These are phyloP conservation scores for Machaerirhynchus nigripectus DNA, from an alignment of 2,113 vertebrate genomes.

Conservation along the genomic window DNA sequence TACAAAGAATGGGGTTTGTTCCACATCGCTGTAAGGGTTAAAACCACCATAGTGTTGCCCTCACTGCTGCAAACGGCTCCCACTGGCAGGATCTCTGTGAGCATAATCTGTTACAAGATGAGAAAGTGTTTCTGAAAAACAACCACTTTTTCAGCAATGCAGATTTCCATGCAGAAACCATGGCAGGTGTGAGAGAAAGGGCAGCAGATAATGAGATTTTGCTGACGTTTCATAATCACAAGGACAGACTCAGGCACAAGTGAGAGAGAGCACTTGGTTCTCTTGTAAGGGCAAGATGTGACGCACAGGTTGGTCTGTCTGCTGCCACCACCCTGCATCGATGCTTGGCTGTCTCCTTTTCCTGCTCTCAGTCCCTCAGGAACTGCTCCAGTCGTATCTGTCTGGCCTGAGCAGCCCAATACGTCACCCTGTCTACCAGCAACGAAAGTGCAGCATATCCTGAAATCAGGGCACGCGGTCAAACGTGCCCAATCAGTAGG, in stretches of 20 bases:
- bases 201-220: neutral
- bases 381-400: conserved; percentile 29
- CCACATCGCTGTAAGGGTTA: neutral
- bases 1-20: neutral
- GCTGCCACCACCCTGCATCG: conserved; percentile 37
- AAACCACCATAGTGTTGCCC: neutral
- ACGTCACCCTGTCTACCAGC: conserved; percentile 53
- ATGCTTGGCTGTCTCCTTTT: neutral
- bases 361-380: conserved; percentile 31
- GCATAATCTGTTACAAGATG: neutral
- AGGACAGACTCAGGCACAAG: conserved; percentile 8
- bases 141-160: neutral
- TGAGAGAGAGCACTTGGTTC: neutral
- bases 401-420: conserved; percentile 37
- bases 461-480: conserved; percentile 58
- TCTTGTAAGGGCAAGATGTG: neutral
- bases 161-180: neutral
- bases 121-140: neutral
- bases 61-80: neutral
- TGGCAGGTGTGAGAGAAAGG: neutral
- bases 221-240: neutral
- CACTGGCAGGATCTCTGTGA: neutral
- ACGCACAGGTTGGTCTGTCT: conserved; percentile 36
- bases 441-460: conserved; percentile 36
- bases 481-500: conserved; percentile 15